Conservation (phyloP, 2,888 invertebrate genomes). For the Lasioglossum marginatum region DNA sequence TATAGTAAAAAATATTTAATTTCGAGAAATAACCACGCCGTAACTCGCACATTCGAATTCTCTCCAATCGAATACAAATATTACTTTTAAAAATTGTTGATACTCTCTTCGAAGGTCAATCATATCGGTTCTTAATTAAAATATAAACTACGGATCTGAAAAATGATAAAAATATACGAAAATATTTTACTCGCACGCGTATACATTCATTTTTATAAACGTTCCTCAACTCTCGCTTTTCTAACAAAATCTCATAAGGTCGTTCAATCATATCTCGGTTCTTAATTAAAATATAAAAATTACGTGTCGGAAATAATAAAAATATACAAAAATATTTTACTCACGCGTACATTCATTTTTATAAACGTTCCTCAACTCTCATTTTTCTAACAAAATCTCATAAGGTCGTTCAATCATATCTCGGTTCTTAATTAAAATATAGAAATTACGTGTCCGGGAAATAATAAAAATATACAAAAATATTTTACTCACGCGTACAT, state of each 20-base stretch:
- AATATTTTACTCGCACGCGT: background rate
- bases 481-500: background rate
- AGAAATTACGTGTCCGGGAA: background rate
- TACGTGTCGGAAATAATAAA: background rate
- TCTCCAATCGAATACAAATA: background rate
- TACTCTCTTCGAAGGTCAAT: background rate
- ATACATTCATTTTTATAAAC: background rate
- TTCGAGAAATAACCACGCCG: background rate
- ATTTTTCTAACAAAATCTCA: too few relatives aligned
- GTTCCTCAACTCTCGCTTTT: background rate
- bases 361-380: too few relatives aligned
- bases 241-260: too few relatives aligned
- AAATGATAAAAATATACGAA: background rate
- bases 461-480: conserved; percentile 1
- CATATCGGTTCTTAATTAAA: background rate
- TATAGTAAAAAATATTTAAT: background rate
- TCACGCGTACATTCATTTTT: background rate
- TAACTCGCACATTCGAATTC: background rate
- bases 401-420: background rate
- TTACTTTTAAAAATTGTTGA: background rate
- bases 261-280: background rate
- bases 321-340: background rate
- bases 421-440: background rate
- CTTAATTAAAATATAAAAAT: background rate
- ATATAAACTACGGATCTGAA: background rate